Evolutionary conservation across 1,140 invertebrate species (phyloP), one percentile per base, ranked within the genome.

Genomic region (Apocrypta bakeri): DNA sequence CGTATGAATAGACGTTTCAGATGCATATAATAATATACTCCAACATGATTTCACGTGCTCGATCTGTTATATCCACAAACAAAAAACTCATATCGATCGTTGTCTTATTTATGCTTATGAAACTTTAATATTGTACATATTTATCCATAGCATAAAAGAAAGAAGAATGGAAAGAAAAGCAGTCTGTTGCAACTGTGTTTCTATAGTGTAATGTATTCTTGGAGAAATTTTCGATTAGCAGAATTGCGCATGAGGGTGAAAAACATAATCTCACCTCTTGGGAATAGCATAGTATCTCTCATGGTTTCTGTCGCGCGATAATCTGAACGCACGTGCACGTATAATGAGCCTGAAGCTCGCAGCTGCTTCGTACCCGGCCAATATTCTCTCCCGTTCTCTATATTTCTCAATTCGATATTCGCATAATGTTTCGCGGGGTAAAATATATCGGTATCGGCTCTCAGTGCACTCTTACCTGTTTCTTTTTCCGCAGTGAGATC

Each of bases 251-350:
- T 17, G 14, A 33, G 29, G 69, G 17, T 17, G 42, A 31, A 37
- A n/a, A 33, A 29, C 68, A 8, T 79, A 72, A 79, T 72, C 68
- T 79, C 78, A 31, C 37, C 68, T 61, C 78, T 0, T 7, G 79
- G 40, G 71, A 81, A 31, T 75, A 27, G 33, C 79, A 63, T 37
- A 37, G n/a, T n/a, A n/a, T n/a, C n/a, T n/a, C n/a, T 37, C 33
- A 9, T 2, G 33, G 14, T 68, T 24, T 29, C 64, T 31, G 25
- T 68, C 64, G 25, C 63, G 81, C 77, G 86, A 85, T 86, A 85
- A 87, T 85, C 82, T 84, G 83, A 84, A 85, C 84, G 85, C 84
- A 85, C 85, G 85, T 84, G 86, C 83, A 24, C n/a, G 81, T 84
- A 85, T 82, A 85, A 87, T 85, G 84, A 85, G 81, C 80, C 31